A percentile compares a stretch with the other conserved stretches of the same genome.
Evolutionary conservation across 2,797 vertebrate species (phyloP).

Genomic region (Acrocephalus scirpaceus): DNA sequence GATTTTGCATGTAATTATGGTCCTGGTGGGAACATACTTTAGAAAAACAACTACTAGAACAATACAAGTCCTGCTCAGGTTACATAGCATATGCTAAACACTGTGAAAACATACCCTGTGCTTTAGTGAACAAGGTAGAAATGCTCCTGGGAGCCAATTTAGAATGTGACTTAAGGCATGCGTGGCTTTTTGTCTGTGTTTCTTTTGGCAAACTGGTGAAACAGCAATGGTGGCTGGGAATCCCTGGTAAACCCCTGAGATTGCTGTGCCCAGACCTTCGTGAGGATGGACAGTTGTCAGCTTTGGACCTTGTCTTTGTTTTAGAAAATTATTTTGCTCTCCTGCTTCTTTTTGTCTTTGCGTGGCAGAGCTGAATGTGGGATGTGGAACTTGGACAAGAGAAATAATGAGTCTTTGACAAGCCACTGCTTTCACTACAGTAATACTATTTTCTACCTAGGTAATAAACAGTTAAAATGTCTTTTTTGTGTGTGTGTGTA

Average conservation of each 20-base stretch:
- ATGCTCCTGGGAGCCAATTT: constrained; percentile 94
- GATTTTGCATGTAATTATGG: constrained; percentile 90
- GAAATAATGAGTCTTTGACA: background rate
- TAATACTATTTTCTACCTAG: background rate
- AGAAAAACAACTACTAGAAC: constrained; percentile 81
- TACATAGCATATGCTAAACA: constrained; percentile 90
- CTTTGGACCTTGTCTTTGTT: constrained; percentile 63
- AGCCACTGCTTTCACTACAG: background rate
- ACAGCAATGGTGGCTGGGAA: constrained; percentile 76
- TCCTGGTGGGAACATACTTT: constrained; percentile 88
- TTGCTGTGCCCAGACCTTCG: constrained; percentile 46
- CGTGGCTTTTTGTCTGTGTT: constrained; percentile 72
- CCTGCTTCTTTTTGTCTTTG: background rate
- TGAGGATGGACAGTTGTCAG: constrained; percentile 8
- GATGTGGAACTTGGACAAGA: background rate
- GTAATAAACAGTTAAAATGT: constrained; percentile 20
- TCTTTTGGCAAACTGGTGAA: constrained; percentile 81
- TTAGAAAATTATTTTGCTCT: background rate
- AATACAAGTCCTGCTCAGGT: constrained; percentile 84
- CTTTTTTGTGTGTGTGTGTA: background rate
- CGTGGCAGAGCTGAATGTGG: background rate
- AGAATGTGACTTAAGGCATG: constrained; percentile 92
- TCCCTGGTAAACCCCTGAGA: constrained; percentile 61
- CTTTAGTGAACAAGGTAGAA: constrained; percentile 90
- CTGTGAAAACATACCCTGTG: constrained; percentile 87